Percentiles rank a stretch among this genome's conserved stretches.
phyloP scores from a whole-genome alignment of 2,113 vertebrate species.

The Petrocephalus microphthalmus region DNA sequence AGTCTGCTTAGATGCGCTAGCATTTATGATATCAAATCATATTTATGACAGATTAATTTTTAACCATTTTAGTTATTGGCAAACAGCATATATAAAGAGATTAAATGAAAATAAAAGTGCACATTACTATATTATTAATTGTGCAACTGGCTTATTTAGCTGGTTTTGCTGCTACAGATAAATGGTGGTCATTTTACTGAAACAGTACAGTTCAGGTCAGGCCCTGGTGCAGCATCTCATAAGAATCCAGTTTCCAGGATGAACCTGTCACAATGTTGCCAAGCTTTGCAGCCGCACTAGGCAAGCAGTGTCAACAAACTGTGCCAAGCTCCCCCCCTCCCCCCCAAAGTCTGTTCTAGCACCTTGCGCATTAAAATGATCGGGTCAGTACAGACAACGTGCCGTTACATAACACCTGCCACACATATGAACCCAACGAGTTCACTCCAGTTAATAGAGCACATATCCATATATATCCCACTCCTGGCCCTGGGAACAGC shows the following conservation, averaged over 20 bases:
- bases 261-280: neutral
- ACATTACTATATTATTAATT: neutral
- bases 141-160: neutral
- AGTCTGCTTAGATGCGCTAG: neutral
- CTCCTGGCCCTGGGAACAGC: neutral
- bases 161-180: too few relatives aligned
- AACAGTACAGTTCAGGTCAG: neutral
- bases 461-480: neutral
- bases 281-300: neutral
- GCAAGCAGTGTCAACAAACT: neutral
- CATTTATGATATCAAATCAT: neutral
- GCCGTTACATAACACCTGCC: neutral
- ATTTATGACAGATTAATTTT: neutral
- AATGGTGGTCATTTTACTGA: neutral
- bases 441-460: conserved; percentile 5
- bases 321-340: neutral
- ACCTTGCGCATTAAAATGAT: neutral
- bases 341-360: neutral
- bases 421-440: neutral
- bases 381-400: neutral
- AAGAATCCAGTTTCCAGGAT: neutral
- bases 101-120: neutral
- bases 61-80: neutral
- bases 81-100: neutral
- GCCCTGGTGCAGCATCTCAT: neutral